Evolutionary conservation across 2,888 invertebrate genomes (phyloP), one percentile per base, ranked within the genome.

Genomic region (Volucella bombylans): DNA sequence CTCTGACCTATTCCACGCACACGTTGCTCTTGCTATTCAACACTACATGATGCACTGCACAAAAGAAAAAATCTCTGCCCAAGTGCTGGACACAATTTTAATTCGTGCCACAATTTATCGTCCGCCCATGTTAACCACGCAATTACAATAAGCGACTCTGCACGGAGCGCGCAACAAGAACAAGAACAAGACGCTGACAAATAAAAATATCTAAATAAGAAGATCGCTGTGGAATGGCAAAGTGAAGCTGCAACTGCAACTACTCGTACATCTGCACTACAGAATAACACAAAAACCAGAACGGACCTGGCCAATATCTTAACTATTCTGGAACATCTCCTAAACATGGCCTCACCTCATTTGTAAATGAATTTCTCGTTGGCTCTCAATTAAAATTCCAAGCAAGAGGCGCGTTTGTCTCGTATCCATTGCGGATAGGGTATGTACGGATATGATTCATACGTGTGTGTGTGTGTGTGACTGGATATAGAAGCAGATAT

Each of bases 351-450:
- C 86, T 83, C 86, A 86, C 85, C 87, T 87, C 87, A 87, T 87
- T 87, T 87, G 87, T 87, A 87, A 87, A 87, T 87, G 87, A 87
- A 87, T 87, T 87, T 87, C 87, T 87, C 81, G 87, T 86, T 86
- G 87, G 83, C 87, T 87, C 87, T 87, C 87, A 87, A 87, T 87
- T 87, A 87, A 87, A 87, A 87, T 87, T 87, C 87, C 87, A 77
- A 86, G 78, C 86, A 74, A 82, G 39, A 73, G 80, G 67, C 76
- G 76, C 83, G 80, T 67, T 80, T 68, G 62, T 18, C 12, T 74
- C 31, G 54, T 54, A 43, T 67, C 74, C 67, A 67, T 69, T 31
- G 50, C 50, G 3, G 50, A 18, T 50, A 11, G 41, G 18, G 38
- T 14, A 54, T 49, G 55, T 38, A 31, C 12, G 41, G 61, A 12